Evolutionary conservation across 1,140 invertebrate species (phyloP).

Genomic region (Heliconius melpomene): DNA sequence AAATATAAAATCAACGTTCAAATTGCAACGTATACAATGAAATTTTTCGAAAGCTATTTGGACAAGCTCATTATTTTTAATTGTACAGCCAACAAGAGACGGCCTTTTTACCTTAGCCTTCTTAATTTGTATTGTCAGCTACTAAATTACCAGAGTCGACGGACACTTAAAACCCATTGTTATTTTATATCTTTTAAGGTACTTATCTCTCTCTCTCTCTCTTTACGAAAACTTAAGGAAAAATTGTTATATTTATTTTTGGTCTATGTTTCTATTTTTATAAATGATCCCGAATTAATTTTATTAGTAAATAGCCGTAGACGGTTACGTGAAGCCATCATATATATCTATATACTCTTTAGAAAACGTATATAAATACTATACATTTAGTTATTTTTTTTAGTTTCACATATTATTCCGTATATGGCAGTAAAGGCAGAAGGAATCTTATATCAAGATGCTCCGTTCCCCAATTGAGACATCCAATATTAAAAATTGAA

Average conservation of each 20-base stretch:
- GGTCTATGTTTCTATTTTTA: neutral
- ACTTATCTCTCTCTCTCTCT: conserved; percentile 32
- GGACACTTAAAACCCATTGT: conserved; percentile 39
- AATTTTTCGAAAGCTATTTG: conserved; percentile 26
- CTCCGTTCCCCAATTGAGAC: no score
- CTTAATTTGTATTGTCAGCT: conserved; percentile 41
- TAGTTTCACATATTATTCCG: no score
- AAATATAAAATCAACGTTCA: conserved; percentile 11
- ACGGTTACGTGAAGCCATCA: neutral
- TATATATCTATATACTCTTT: no score
- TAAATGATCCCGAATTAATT: no score
- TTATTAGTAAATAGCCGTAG: neutral
- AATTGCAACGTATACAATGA: conserved; percentile 23
- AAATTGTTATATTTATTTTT: conserved; percentile 10
- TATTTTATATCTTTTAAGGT: conserved; percentile 38
- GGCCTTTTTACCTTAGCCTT: conserved; percentile 35
- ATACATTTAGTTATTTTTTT: no score
- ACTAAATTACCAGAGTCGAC: conserved; percentile 36
- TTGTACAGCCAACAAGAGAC: conserved; percentile 38
- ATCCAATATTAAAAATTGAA: no score
- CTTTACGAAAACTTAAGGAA: neutral
- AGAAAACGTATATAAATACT: no score
- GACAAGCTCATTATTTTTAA: conserved; percentile 44
- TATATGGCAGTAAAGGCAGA: no score
- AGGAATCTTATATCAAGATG: no score